These are phyloP conservation scores for Syngnathus typhle DNA, from an alignment of 2,113 vertebrate species.

Conservation along the genomic window DNA sequence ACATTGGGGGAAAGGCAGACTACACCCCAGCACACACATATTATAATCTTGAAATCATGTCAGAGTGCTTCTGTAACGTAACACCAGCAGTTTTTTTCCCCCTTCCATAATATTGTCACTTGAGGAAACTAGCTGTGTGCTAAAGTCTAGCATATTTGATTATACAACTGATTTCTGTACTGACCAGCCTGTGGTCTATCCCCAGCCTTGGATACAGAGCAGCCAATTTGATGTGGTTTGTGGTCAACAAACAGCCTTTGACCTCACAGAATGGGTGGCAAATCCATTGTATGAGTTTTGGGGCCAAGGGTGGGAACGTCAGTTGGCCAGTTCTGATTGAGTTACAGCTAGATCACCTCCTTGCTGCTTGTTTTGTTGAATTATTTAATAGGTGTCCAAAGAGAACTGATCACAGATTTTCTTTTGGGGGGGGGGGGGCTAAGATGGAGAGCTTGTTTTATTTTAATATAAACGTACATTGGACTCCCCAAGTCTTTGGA, in stretches of 20 bases:
- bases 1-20: background rate
- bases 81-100: constrained; percentile 19
- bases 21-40: too few relatives aligned
- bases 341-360: constrained; percentile 49
- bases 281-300: constrained; percentile 46
- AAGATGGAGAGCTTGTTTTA: background rate
- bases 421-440: background rate
- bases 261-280: constrained; percentile 52
- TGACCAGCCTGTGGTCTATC: constrained; percentile 51
- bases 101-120: constrained; percentile 39
- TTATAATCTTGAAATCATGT: constrained; percentile 24
- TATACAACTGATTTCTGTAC: constrained; percentile 28
- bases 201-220: constrained; percentile 27
- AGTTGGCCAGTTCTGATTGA: constrained; percentile 58
- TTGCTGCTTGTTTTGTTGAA: constrained; percentile 64
- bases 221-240: constrained; percentile 70
- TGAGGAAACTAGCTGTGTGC: constrained; percentile 21
- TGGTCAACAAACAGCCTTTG: constrained; percentile 65
- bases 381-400: constrained; percentile 60
- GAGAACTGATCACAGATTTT: constrained; percentile 16
- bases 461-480: background rate
- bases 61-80: constrained; percentile 23
- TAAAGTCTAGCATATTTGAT: constrained; percentile 28
- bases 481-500: background rate
- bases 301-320: constrained; percentile 43